A percentile compares a stretch with the other conserved stretches of the same genome.
These are phyloP conservation scores for Deroplatys truncata DNA, from an alignment of 2,888 invertebrate genomes.

Conservation along the genomic window DNA sequence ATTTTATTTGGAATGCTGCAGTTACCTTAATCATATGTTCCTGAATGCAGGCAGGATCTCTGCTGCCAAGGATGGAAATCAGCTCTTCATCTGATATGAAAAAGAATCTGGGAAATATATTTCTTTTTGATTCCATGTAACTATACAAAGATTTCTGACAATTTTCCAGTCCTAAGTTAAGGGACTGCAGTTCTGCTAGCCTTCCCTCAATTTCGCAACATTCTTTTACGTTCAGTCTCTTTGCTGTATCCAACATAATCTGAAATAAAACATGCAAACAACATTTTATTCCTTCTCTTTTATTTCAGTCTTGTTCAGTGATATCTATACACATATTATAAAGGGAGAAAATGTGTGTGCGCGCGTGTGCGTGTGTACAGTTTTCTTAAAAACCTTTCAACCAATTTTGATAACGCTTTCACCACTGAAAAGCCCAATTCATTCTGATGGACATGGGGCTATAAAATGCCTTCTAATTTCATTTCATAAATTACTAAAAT, in stretches of 20 bases:
- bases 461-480: no score
- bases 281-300: background rate
- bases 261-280: conserved; percentile 1
- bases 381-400: no score
- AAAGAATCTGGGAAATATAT: conserved; percentile 86
- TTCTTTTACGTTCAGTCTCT: conserved; percentile 72
- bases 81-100: conserved; percentile 93
- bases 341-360: no score
- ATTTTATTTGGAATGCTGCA: background rate
- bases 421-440: no score
- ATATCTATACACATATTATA: no score
- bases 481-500: no score
- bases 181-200: conserved; percentile 66
- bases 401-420: no score
- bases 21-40: conserved; percentile 86
- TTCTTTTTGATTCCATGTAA: conserved; percentile 82
- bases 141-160: conserved; percentile 91
- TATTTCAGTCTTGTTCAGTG: no score
- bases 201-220: conserved; percentile 73
- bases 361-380: no score
- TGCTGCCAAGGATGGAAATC: conserved; percentile 82
- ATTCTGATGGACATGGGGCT: no score
- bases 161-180: conserved; percentile 73
- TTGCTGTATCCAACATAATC: conserved; percentile 74
- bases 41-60: conserved; percentile 78